These are phyloP conservation scores for Desmodus rotundus DNA, from an alignment of 2,113 vertebrate species.

Conservation along the genomic window DNA sequence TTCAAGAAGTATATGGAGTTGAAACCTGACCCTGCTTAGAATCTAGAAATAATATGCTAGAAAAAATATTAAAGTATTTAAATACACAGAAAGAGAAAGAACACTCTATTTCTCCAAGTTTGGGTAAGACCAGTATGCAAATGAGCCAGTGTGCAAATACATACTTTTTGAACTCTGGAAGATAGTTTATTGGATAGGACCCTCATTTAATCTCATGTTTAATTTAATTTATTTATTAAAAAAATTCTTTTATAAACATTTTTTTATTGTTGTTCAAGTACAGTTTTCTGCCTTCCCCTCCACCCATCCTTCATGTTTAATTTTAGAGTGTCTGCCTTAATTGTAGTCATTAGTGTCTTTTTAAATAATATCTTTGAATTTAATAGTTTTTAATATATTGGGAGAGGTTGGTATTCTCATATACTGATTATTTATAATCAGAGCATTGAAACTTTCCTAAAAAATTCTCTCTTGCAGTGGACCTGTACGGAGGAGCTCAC, in stretches of 20 bases:
- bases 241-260: no score
- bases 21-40: background rate
- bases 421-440: background rate
- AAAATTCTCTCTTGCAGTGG: background rate
- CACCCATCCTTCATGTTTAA: background rate
- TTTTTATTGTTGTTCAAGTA: no score
- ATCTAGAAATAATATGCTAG: background rate
- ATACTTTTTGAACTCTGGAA: background rate
- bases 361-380: background rate
- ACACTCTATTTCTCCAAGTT: background rate
- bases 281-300: no score
- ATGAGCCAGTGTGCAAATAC: background rate
- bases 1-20: background rate
- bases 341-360: background rate
- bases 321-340: background rate
- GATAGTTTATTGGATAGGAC: background rate
- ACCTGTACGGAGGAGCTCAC: background rate
- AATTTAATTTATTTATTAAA: background rate
- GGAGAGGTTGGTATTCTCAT: background rate
- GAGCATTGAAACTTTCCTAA: background rate
- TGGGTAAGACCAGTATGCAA: background rate
- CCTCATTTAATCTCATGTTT: background rate
- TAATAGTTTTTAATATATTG: background rate
- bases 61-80: background rate
- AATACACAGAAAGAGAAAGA: background rate